Evolutionary conservation across 2,888 invertebrate genomes (phyloP), one percentile per base, ranked within the genome.

Genomic region (Conchocele bisecta): DNA sequence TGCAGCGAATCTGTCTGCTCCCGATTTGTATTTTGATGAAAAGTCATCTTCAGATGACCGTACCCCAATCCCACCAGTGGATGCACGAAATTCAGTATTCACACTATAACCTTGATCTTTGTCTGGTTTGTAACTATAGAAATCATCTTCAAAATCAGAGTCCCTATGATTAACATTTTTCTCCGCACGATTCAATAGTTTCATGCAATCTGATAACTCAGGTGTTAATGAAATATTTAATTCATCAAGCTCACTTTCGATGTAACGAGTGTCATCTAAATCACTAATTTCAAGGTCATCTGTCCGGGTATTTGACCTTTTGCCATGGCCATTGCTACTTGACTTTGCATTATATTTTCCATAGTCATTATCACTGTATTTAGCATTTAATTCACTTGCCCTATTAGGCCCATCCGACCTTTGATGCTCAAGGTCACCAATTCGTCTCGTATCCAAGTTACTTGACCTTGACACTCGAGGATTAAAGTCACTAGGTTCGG

Each of bases 191-290:
- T 88, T 86, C 46, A 90, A 74, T 26, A 90, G 75, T 70, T 86
- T 86, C 78, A 90, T 83, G 65, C 90, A 90, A 61, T 90, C 90
- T 9, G 82, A 85, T 28, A 89, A 82, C 54, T 89, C 90, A 24
- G 89, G 86, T 5, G 88, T 89, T 56, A 90, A 66, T 9, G 88
- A 87, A 29, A 86, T 83, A 63, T 89, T 83, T 22, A 87, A 63
- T 48, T 85, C 86, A 73, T 82, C 83, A 4, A 84, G 66, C 53
- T 88, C 85, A 50, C 75, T 82, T 54, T 87, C 75, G 20, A 83
- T 83, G 24, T 73, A 73, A 20, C 82, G 79, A 24, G 86, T 85
- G 53, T 84, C 83, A 74, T 83, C 83, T 22, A 82, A 61, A 29
- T 75, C 82, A 22, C 60, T 65, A 53, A 68, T 70, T 48, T 75